Evolutionary conservation across 2,888 invertebrate species (phyloP), one percentile per base, ranked within the genome.

Genomic region (Cephus sareptanus): DNA sequence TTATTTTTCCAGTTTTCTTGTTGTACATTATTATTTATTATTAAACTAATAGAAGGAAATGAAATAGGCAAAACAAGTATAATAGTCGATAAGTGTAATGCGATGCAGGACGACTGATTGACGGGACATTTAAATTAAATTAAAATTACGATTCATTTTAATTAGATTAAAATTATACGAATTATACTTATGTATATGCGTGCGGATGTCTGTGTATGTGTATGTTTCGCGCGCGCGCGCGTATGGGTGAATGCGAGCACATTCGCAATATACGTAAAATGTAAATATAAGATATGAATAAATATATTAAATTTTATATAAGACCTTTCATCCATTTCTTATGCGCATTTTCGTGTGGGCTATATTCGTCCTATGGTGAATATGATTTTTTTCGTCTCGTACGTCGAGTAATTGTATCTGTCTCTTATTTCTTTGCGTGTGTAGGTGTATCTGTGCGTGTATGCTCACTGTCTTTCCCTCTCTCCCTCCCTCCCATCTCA

Each of bases 1-100:
- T 84, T 84, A 81, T 79, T 86, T 83, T 79, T 82, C 84, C 82
- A 81, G 79, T 83, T 85, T 84, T 83, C 81, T 85, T 80, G 80
- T 87, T 86, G 87, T 86, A 88, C 87, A 89, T 83, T 87, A 84
- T 85, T 84, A 82, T 84, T 84, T 84, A 81, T 86, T 85, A 85
- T 85, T 84, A 83, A 86, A 85, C 84, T 87, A 87, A 80, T 86
- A 85, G 80, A 85, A 84, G 85, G 83, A 85, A 85, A 88, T 87
- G 87, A 88, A 84, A 88, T 87, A 85, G 86, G 84, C 85, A 88
- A 86, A 87, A 85, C 82, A 84, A 82, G 83, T 86, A 85, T 82
- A 85, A 80, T 82, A 85, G 82, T 85, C 77, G 83, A 86, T 86
- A 86, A 84, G 84, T 84, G 84, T 82, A 83, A 84, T 86, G 85